Evolutionary conservation across 2,113 vertebrate genomes (phyloP).

Genomic region (Rallus limicola): DNA sequence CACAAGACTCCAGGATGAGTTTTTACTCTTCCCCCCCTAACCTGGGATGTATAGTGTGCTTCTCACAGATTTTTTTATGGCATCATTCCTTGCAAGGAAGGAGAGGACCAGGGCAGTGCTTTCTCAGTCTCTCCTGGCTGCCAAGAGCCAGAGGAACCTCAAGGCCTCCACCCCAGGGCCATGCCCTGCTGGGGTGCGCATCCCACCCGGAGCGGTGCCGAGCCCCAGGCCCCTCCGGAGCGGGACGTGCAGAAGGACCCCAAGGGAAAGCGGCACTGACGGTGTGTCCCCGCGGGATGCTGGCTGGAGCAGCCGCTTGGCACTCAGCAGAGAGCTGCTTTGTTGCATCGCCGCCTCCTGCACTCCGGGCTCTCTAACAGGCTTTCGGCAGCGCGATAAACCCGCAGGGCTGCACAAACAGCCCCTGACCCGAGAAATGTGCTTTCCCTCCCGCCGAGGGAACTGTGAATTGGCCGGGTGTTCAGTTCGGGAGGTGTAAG

Average conservation of each 20-base stretch:
- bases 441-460: neutral
- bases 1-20: neutral
- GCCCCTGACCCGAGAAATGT: neutral
- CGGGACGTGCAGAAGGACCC: fast-evolving
- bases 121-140: neutral
- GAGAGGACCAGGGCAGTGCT: neutral
- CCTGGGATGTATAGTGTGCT: neutral
- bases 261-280: fast-evolving
- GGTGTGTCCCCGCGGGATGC: fast-evolving
- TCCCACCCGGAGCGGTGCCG: fast-evolving
- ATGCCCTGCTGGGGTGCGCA: neutral
- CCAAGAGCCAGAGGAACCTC: neutral
- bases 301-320: neutral
- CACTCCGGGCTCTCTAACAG: neutral
- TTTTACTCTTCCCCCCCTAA: neutral
- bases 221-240: neutral
- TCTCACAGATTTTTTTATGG: neutral
- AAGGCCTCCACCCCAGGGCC: neutral
- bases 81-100: neutral
- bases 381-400: neutral
- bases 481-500: constrained; percentile 15
- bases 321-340: neutral
- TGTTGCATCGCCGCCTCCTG: neutral
- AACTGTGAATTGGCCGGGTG: neutral
- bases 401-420: neutral